phyloP scores from a whole-genome alignment of 2,888 invertebrate genomes.

The Lepidonotus clava region DNA sequence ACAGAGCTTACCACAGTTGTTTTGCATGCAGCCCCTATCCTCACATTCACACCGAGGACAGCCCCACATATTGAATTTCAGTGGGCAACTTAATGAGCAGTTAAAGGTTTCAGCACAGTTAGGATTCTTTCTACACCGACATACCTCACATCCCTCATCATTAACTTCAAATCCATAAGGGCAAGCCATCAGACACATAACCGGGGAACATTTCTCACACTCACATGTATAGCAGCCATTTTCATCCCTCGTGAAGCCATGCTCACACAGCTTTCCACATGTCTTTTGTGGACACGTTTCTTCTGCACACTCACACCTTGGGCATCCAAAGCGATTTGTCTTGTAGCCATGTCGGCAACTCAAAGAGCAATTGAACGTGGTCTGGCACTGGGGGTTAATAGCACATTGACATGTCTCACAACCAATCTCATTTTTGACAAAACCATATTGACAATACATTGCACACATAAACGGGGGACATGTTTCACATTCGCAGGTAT shows the following conservation, averaged over 20 bases:
- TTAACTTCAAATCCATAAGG: background rate
- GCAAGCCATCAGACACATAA: background rate
- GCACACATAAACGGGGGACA: background rate
- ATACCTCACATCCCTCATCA: background rate
- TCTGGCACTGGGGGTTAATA: background rate
- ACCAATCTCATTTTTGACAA: background rate
- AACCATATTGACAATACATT: background rate
- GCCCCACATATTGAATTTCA: slow-evolving; percentile 31
- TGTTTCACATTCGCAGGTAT: background rate
- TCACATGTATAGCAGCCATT: slow-evolving; percentile 1
- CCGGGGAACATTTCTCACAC: background rate
- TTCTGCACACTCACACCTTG: slow-evolving; percentile 4
- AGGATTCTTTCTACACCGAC: no score
- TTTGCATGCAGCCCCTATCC: background rate
- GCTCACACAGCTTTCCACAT: background rate
- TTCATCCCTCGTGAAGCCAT: background rate
- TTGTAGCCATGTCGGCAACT: slow-evolving; percentile 24
- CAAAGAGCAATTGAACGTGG: background rate
- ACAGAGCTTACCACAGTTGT: slow-evolving; percentile 2
- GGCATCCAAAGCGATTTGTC: slow-evolving; percentile 10
- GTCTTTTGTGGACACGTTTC: background rate
- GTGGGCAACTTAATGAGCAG: background rate
- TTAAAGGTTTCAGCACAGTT: background rate
- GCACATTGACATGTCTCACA: slow-evolving; percentile 27
- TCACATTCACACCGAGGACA: slow-evolving; percentile 27